A percentile compares a stretch with the other conserved stretches of the same genome.
phyloP scores from a whole-genome alignment of 2,888 invertebrate species.

The Oligia strigilis region DNA sequence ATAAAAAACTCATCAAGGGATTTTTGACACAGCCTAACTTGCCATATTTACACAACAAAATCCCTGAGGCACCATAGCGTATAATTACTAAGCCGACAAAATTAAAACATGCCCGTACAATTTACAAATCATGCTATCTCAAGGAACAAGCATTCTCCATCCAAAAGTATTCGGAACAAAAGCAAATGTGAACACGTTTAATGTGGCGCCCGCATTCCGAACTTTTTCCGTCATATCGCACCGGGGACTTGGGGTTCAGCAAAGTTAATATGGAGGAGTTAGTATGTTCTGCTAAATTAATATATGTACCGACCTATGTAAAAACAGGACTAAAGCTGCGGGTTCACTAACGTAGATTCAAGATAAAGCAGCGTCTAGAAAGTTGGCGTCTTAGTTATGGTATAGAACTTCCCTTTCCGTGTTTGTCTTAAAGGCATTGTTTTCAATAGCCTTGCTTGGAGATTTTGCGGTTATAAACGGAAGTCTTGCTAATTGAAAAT shows the following conservation, averaged over 20 bases:
- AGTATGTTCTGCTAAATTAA: conserved; percentile 53
- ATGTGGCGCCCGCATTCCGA: conserved; percentile 56
- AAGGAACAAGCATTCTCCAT: conserved; percentile 58
- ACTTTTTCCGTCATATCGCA: conserved; percentile 58
- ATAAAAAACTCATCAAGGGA: conserved; percentile 31
- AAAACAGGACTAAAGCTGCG: conserved; percentile 34
- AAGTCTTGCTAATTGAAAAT: neutral
- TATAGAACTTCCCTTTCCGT: conserved; percentile 38
- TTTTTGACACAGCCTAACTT: conserved; percentile 23
- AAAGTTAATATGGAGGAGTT: conserved; percentile 64
- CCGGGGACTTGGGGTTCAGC: conserved; percentile 34
- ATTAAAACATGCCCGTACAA: conserved; percentile 44
- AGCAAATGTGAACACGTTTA: conserved; percentile 34
- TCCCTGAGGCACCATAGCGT: conserved; percentile 43
- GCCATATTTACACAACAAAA: conserved; percentile 32
- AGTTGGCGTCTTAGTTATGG: conserved; percentile 39
- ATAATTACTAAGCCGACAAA: conserved; percentile 47
- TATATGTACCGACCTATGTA: conserved; percentile 16
- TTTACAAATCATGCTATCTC: conserved; percentile 31
- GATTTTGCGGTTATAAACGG: neutral
- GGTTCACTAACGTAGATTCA: conserved; percentile 14
- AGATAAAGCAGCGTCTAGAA: conserved; percentile 33
- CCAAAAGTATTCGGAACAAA: conserved; percentile 50
- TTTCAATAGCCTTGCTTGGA: conserved; percentile 15
- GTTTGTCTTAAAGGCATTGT: conserved; percentile 39